Conservation (phyloP, 2,113 vertebrate species). For the Varanus salvator region DNA sequence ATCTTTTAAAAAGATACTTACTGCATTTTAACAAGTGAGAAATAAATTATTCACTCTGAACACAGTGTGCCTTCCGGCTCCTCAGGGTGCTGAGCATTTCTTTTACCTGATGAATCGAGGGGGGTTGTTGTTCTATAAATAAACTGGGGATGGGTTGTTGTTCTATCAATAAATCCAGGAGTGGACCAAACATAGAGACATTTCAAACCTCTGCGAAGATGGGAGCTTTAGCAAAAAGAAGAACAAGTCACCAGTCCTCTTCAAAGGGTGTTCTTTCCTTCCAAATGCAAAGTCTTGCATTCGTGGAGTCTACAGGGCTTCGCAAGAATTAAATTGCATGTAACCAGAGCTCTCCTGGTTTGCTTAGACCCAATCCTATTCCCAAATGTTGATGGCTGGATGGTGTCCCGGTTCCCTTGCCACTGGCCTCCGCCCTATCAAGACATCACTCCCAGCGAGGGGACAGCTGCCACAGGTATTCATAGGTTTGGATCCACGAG, state of each 20-base stretch:
- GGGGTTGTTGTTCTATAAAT: background rate
- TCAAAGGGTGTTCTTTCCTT: background rate
- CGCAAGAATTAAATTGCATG: background rate
- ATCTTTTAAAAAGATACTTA: background rate
- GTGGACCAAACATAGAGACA: background rate
- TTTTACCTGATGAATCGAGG: background rate
- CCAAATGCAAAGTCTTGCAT: background rate
- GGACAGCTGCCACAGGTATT: no score
- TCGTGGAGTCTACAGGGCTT: background rate
- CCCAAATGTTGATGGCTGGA: background rate
- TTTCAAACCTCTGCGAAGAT: background rate
- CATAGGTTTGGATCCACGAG: no score
- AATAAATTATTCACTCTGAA: slow-evolving; percentile 8
- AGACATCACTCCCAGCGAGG: no score
- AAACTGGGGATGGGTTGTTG: background rate
- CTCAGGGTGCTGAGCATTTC: background rate
- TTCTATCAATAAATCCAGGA: background rate
- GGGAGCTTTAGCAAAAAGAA: background rate
- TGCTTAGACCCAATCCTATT: background rate
- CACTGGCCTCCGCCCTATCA: no score
- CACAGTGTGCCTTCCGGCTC: background rate
- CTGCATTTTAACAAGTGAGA: background rate
- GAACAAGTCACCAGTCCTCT: background rate
- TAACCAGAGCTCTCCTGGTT: background rate
- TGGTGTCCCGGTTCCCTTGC: background rate